These are phyloP conservation scores for Lasioglossum calceatum DNA, from an alignment of 2,888 invertebrate genomes.

Conservation along the genomic window DNA sequence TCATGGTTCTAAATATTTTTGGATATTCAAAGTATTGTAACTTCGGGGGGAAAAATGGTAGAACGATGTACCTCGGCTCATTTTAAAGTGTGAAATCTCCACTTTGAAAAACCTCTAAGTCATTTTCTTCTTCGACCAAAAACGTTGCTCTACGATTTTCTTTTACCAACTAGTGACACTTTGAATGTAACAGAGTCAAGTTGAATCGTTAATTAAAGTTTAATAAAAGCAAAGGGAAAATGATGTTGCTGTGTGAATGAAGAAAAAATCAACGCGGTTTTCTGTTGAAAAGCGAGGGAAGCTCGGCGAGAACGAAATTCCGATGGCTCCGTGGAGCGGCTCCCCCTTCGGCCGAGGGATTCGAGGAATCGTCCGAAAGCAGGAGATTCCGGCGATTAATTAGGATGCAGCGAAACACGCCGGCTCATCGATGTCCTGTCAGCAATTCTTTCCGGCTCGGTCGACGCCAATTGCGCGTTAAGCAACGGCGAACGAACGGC, in stretches of 20 bases:
- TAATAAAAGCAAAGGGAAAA: no score
- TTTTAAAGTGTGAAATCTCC: not conserved
- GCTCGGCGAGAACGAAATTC: not conserved
- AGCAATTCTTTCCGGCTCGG: constrained; percentile 69
- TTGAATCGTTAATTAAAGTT: no score
- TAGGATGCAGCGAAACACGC: constrained; percentile 14
- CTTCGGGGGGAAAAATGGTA: no score
- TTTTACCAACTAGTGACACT: not conserved
- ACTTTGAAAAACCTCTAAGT: not conserved
- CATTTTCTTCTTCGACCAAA: not conserved
- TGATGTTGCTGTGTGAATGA: not conserved
- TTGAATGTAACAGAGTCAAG: not conserved
- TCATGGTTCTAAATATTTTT: no score
- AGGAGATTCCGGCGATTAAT: constrained; percentile 22
- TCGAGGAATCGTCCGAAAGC: not conserved
- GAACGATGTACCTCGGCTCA: no score
- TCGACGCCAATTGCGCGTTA: constrained; percentile 71
- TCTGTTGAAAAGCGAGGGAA: not conserved
- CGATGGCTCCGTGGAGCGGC: not conserved
- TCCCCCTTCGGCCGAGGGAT: not conserved
- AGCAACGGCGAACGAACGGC: constrained; percentile 34
- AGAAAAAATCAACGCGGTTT: not conserved
- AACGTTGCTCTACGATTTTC: not conserved
- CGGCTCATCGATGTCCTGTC: constrained; percentile 68
- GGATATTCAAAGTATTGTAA: no score